phyloP scores from a whole-genome alignment of 2,113 vertebrate species.

The Trogon surrucura region DNA sequence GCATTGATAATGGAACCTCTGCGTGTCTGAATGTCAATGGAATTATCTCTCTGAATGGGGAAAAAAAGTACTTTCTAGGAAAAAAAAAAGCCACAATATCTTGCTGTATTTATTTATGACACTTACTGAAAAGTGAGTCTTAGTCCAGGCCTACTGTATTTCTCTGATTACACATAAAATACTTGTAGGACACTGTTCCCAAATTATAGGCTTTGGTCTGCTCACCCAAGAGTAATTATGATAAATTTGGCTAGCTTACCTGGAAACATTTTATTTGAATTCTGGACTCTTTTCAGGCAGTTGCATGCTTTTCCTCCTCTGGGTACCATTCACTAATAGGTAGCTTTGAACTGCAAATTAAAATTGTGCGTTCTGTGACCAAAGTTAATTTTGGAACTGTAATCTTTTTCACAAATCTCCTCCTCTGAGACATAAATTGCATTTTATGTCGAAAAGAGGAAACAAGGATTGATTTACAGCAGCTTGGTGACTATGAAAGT shows the following conservation, averaged over 20 bases:
- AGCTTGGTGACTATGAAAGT: neutral
- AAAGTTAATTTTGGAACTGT: conserved; percentile 4
- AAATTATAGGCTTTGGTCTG: neutral
- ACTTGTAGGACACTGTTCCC: neutral
- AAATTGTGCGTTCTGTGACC: conserved; percentile 9
- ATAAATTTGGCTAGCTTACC: conserved; percentile 31
- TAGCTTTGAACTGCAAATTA: conserved; percentile 29
- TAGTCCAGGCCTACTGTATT: neutral
- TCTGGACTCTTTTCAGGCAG: conserved; percentile 2
- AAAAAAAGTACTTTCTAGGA: neutral
- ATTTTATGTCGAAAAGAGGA: neutral
- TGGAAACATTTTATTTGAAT: conserved; percentile 26
- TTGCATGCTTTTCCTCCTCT: neutral
- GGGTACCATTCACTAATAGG: neutral
- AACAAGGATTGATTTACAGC: conserved; percentile 10
- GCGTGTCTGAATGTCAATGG: neutral
- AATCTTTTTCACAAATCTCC: neutral
- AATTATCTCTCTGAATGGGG: neutral
- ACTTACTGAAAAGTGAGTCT: neutral
- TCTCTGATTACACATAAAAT: neutral
- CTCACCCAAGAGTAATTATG: neutral
- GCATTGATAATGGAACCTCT: neutral
- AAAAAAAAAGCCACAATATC: neutral
- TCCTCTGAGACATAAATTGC: neutral
- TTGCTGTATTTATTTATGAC: neutral